phyloP scores from a whole-genome alignment of 2,797 vertebrate genomes.

The Halcyon chelicuti region DNA sequence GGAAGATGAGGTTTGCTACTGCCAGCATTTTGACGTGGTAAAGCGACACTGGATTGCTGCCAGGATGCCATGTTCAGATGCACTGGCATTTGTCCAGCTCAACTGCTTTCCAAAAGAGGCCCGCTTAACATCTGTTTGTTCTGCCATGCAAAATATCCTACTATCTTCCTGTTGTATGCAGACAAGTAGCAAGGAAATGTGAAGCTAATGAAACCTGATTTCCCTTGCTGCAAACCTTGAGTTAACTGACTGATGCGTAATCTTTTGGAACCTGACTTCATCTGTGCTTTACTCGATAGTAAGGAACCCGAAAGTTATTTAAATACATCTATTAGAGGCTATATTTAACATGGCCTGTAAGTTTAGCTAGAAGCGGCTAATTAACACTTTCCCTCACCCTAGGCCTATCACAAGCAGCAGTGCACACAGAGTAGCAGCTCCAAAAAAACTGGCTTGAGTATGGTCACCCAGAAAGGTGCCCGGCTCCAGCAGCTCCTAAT shows the following conservation, averaged over 20 bases:
- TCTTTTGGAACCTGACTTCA: background rate
- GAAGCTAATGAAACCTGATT: background rate
- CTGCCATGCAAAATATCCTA: background rate
- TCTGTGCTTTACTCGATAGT: background rate
- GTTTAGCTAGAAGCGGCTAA: background rate
- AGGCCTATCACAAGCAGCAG: background rate
- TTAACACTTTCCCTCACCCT: background rate
- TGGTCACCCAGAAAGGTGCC: background rate
- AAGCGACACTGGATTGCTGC: background rate
- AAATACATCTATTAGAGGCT: no score
- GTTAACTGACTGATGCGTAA: background rate
- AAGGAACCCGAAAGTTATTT: background rate
- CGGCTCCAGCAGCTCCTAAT: background rate
- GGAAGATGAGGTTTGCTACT: background rate
- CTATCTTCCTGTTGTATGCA: background rate
- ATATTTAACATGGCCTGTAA: background rate
- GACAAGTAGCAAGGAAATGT: background rate
- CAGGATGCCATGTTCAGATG: background rate
- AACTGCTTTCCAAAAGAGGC: background rate
- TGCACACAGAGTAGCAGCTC: background rate
- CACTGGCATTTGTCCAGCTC: background rate
- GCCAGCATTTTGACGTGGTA: background rate
- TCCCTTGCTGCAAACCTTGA: background rate
- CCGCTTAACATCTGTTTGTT: background rate
- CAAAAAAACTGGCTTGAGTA: background rate